Conservation (phyloP, 2,113 vertebrate genomes). For the Mustela nigripes region DNA sequence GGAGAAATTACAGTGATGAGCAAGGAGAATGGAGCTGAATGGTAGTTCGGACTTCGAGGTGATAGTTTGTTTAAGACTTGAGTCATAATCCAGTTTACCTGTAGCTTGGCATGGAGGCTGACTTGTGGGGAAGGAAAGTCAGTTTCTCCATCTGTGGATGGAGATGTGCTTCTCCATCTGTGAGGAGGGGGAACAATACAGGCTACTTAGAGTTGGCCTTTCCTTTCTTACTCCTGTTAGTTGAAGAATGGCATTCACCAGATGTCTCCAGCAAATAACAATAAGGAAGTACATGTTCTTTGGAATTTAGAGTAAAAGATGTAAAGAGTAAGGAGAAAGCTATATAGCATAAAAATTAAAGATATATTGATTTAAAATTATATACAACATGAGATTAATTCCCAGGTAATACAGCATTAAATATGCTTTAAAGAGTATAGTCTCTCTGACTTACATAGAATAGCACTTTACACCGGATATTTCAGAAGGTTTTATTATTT, state of each 20-base stretch:
- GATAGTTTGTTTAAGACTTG: neutral
- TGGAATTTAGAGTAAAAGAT: constrained; percentile 39
- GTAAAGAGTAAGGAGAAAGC: neutral
- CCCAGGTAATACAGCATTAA: neutral
- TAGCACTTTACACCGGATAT: neutral
- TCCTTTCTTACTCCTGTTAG: neutral
- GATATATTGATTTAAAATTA: neutral
- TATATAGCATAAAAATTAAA: neutral
- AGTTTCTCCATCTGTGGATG: neutral
- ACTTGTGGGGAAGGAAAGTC: neutral
- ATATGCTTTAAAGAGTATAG: neutral
- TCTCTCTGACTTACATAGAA: neutral
- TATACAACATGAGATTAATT: neutral
- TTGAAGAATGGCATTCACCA: neutral
- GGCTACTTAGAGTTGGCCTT: neutral
- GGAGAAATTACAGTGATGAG: neutral
- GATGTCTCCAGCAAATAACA: neutral
- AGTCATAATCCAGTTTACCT: neutral
- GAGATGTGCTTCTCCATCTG: neutral
- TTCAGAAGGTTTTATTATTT: constrained; percentile 6
- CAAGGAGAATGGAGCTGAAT: neutral
- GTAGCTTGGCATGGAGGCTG: neutral
- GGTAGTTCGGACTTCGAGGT: neutral
- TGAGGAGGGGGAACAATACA: neutral
- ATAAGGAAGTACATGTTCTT: neutral